phyloP scores from a whole-genome alignment of 2,888 invertebrate genomes.

The Microctonus hyperodae region DNA sequence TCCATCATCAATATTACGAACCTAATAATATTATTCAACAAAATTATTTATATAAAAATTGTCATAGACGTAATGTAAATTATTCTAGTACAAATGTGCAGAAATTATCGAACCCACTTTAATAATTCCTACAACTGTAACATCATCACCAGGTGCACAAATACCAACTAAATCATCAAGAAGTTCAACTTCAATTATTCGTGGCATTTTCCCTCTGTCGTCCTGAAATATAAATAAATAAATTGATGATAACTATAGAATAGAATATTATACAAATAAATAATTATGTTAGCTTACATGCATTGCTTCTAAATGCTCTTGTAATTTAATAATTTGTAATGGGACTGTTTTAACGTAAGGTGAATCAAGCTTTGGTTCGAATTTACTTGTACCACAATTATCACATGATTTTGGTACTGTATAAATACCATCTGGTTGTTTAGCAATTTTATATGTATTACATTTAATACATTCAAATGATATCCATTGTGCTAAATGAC shows the following conservation, averaged over 20 bases:
- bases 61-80: no score
- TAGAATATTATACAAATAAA: background rate
- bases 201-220: conserved; percentile 75
- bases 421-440: conserved; percentile 70
- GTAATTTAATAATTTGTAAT: conserved; percentile 82
- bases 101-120: background rate
- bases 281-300: conserved; percentile 41
- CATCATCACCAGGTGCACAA: conserved; percentile 87
- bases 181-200: conserved; percentile 86
- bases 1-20: conserved; percentile 58
- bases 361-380: conserved; percentile 71
- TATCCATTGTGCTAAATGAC: conserved; percentile 77
- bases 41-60: no score
- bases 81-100: no score
- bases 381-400: conserved; percentile 70
- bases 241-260: background rate
- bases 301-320: conserved; percentile 77
- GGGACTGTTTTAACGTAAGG: conserved; percentile 77
- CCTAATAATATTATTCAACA: conserved; percentile 21
- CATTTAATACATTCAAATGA: conserved; percentile 81
- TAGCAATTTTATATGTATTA: conserved; percentile 58
- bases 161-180: conserved; percentile 80
- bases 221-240: conserved; percentile 62
- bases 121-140: conserved; percentile 86
- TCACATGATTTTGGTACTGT: conserved; percentile 69